Base-by-base conservation (phyloP, 2,113 vertebrate species). In the Oreochromis tanganicae region DNA sequence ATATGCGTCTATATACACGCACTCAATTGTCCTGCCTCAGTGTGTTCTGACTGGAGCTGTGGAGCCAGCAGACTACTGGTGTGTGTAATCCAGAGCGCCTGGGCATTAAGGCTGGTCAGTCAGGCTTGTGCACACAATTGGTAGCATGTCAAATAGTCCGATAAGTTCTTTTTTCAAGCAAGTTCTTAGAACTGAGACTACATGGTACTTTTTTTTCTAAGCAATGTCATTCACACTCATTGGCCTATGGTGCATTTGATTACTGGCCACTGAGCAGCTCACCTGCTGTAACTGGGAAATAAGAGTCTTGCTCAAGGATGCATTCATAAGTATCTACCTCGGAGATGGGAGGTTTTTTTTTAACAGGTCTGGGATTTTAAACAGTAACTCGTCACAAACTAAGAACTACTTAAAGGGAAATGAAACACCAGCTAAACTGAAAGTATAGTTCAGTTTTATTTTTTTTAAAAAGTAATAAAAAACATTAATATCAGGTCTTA, bases 21-120 rank as follows among this genome's bases (percentile, higher is more conserved):
- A 84, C 89, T 93, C 92, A 92, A 89, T 94, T 90, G 93, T 92
- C 78, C 88, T 87, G 82, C 54, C 80, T 88, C 87, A 79, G 24
- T 89, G 16, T 82, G 82, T 56, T 63, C 29, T 16, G 84, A 79
- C 73, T 83, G 3, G 36, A 85, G 82, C 80, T 83, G 86, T 63
- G 54, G 66, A 79, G 82, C 88, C 85, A 80, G 71, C 87, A 78
- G 81, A 81, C 87, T 71, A 59, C 36, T 85, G 88, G 61, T 54
- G 89, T 92, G 93, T 92, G 82, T 90, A 92, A 95, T 93, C 80
- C 85, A 79, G 73, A 88, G 80, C 3, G 84, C 55, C 87, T 71
- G 81, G 83, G 52, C 87, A 88, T 87, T 91, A 86, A 81, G 43
- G 68, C 80, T 80, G 86, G 84, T 94, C 90, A 89, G 59, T 89